phyloP scores from a whole-genome alignment of 2,113 vertebrate species.

The Tiliqua scincoides region DNA sequence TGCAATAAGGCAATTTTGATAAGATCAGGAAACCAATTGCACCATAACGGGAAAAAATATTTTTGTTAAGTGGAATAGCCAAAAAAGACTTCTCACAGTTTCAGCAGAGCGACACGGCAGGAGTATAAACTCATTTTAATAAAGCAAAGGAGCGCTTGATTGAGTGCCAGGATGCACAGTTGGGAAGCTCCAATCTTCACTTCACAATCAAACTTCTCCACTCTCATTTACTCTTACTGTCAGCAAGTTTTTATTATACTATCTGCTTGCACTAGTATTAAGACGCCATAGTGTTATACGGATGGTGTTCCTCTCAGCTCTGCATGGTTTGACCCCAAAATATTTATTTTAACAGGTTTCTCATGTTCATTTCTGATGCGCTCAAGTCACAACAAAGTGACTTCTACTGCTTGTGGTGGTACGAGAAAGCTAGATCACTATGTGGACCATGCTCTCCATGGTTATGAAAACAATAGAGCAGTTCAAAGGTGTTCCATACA shows the following conservation, averaged over 20 bases:
- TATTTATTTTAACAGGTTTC: neutral
- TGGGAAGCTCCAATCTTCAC: neutral
- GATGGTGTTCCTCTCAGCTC: neutral
- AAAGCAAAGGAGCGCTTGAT: neutral
- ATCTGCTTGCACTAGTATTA: neutral
- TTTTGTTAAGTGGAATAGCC: neutral
- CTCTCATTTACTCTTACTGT: neutral
- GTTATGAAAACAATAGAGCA: neutral
- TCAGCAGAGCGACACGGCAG: neutral
- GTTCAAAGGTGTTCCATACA: too few species aligned
- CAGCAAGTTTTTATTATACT: neutral
- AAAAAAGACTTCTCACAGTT: neutral
- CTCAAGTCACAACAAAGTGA: neutral
- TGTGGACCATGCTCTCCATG: neutral
- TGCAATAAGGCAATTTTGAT: neutral
- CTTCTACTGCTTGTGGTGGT: neutral
- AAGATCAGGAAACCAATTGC: constrained; percentile 1
- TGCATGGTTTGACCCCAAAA: neutral
- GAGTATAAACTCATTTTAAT: constrained; percentile 2
- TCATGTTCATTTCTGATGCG: neutral
- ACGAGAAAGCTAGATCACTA: neutral
- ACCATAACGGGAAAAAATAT: neutral
- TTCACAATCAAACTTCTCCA: neutral
- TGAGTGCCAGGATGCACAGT: neutral
- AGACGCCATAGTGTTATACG: neutral